Conservation (phyloP, 2,113 vertebrate genomes). For the Ameiurus melas region DNA sequence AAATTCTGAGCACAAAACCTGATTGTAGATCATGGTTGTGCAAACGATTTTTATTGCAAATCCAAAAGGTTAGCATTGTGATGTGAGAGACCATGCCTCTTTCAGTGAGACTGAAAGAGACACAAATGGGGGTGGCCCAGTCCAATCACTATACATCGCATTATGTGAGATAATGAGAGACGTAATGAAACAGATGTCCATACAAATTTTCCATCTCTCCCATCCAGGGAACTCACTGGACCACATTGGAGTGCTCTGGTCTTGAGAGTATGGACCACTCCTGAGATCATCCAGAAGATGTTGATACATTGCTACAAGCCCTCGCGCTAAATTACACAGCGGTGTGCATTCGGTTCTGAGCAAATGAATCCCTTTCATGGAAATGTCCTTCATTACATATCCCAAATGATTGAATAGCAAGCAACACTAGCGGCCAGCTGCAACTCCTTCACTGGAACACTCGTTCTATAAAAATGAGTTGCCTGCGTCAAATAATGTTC, state of each 20-base stretch:
- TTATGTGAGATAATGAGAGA: not conserved
- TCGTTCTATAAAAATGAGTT: constrained; percentile 1
- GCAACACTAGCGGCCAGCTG: not conserved
- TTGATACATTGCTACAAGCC: not conserved
- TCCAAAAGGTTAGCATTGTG: not conserved
- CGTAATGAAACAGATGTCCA: not conserved
- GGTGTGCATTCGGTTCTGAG: not conserved
- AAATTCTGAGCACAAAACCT: not conserved
- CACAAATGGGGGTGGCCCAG: not conserved
- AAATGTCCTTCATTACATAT: not conserved
- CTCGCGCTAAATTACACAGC: not conserved
- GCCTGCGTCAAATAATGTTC: no score
- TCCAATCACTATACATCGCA: not conserved
- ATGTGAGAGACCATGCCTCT: not conserved
- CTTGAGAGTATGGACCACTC: not conserved
- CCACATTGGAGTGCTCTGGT: not conserved
- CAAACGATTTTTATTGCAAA: not conserved
- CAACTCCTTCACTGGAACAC: constrained; percentile 5
- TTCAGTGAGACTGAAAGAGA: not conserved
- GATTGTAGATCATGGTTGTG: not conserved
- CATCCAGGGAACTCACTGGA: not conserved
- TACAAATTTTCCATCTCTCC: not conserved
- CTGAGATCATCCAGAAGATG: not conserved
- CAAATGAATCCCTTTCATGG: not conserved
- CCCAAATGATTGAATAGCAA: not conserved